A percentile compares a stretch with the other conserved stretches of the same genome.
phyloP scores from a whole-genome alignment of 2,113 vertebrate genomes.

The sheep (Ovis aries) region DNA sequence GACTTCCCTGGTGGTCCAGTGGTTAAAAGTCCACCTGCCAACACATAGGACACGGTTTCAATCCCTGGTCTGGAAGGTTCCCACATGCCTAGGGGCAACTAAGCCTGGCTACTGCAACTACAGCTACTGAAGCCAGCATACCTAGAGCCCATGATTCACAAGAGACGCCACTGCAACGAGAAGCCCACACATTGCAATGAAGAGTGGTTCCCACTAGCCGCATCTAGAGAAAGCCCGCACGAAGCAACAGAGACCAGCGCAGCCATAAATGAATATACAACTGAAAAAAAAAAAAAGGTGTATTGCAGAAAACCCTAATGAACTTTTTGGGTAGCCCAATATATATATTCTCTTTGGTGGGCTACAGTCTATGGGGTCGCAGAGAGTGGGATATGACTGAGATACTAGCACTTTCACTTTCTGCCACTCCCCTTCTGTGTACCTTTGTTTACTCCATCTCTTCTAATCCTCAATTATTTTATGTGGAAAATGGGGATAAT shows the following conservation, averaged over 20 bases:
- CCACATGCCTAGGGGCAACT: not conserved
- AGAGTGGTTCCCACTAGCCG: not conserved
- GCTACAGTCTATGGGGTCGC: not conserved
- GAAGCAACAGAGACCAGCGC: not conserved
- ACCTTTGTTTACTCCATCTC: not conserved
- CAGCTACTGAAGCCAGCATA: not conserved
- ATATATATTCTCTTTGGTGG: not conserved
- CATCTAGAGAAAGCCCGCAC: not conserved
- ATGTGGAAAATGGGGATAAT: fast-evolving
- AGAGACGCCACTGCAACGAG: not conserved
- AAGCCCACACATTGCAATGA: not conserved
- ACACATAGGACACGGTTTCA: fast-evolving
- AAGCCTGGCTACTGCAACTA: not conserved
- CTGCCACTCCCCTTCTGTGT: not conserved
- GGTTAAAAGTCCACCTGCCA: not conserved
- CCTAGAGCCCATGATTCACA: not conserved
- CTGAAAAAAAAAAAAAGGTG: not conserved
- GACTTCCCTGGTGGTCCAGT: not conserved
- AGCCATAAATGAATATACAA: not conserved
- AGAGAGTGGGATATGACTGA: not conserved
- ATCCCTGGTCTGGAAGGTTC: not conserved
- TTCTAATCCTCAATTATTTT: not conserved
- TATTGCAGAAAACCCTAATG: not conserved
- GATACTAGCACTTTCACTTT: not conserved
- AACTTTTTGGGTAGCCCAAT: not conserved